Conservation (phyloP, 2,888 invertebrate genomes). For the Drosophila fulvimacula region DNA sequence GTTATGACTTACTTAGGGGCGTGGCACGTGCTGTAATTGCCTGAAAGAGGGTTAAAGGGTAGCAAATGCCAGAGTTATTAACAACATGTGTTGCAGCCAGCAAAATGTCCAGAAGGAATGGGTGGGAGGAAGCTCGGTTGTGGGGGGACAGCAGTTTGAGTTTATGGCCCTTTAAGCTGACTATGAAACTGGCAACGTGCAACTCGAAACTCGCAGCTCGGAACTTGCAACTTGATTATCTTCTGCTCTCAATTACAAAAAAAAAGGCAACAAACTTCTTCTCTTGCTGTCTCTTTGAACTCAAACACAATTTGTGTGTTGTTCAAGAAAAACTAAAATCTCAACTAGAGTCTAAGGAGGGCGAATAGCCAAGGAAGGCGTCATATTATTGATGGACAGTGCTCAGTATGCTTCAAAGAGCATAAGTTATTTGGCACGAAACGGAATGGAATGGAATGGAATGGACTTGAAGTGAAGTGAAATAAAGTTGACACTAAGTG, state of each 20-base stretch:
- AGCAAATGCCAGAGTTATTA: conserved; percentile 61
- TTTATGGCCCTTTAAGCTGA: conserved; percentile 36
- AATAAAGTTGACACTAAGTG: conserved; percentile 37
- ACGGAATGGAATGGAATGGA: conserved; percentile 12
- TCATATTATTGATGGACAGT: conserved; percentile 41
- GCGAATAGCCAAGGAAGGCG: neutral
- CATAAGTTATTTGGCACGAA: conserved; percentile 34
- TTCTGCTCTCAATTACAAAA: conserved; percentile 52
- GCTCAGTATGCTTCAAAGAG: conserved; percentile 31
- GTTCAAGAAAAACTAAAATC: conserved; percentile 16
- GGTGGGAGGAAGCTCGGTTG: neutral
- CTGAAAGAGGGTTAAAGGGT: conserved; percentile 5
- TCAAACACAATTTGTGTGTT: conserved; percentile 47
- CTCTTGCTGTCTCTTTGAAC: conserved; percentile 6
- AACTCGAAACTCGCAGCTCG: conserved; percentile 28
- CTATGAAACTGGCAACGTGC: conserved; percentile 31
- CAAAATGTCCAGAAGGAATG: conserved; percentile 20
- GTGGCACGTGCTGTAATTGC: conserved; percentile 64
- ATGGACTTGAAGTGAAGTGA: neutral
- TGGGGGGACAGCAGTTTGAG: conserved; percentile 34
- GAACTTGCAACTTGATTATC: conserved; percentile 57
- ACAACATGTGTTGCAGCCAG: conserved; percentile 63
- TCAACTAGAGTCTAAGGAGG: neutral
- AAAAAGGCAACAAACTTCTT: conserved; percentile 25
- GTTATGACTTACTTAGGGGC: conserved; percentile 48